Evolutionary conservation across 2,888 invertebrate species (phyloP).

Genomic region (Hypomecis atomaria): DNA sequence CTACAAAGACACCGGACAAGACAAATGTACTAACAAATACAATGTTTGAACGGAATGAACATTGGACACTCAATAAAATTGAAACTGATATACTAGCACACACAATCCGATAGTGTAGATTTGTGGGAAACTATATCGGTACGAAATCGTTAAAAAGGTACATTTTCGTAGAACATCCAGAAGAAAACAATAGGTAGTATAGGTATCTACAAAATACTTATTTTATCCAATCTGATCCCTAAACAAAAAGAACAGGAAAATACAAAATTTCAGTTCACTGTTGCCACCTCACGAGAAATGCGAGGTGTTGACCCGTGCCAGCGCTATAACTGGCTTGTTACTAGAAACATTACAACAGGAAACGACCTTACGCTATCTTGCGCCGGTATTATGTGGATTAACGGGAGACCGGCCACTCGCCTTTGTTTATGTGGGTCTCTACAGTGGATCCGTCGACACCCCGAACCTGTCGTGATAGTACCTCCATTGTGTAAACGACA

Average conservation of each 20-base stretch:
- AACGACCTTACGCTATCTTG: conserved; percentile 48
- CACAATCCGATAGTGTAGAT: not conserved
- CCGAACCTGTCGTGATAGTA: conserved; percentile 45
- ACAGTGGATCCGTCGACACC: conserved; percentile 41
- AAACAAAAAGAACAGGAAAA: no score
- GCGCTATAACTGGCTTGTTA: conserved; percentile 54
- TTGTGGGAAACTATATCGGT: not conserved
- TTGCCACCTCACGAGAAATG: conserved; percentile 33
- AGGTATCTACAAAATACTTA: no score
- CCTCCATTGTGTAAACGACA: conserved; percentile 38
- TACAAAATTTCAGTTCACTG: not conserved
- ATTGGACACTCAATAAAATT: conserved; percentile 13
- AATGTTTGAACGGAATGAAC: conserved; percentile 21
- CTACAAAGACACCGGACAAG: conserved; percentile 68
- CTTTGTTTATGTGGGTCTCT: conserved; percentile 48
- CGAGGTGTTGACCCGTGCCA: conserved; percentile 56
- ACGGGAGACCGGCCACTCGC: conserved; percentile 46
- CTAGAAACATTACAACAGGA: conserved; percentile 59
- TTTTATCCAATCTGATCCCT: no score
- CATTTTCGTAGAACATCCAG: no score
- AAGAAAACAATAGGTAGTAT: no score
- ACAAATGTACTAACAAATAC: conserved; percentile 50
- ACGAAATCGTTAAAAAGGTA: no score
- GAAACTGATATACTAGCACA: not conserved
- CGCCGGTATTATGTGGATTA: conserved; percentile 53